These are phyloP conservation scores for Arctopsyche grandis DNA, from an alignment of 1,140 invertebrate genomes.

Conservation along the genomic window DNA sequence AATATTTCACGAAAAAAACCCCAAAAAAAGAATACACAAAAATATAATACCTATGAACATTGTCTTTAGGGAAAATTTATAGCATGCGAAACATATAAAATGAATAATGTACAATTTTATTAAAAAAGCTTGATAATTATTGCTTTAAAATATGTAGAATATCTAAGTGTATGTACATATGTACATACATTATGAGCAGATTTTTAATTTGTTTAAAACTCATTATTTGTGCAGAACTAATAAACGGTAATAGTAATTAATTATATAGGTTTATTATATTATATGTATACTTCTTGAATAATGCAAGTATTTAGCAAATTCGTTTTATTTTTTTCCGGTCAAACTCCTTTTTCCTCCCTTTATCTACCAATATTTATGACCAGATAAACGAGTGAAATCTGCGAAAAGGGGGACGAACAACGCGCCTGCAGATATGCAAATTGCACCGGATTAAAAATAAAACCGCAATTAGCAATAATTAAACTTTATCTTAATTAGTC, in stretches of 20 bases:
- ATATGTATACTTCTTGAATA: background rate
- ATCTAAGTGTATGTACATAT: too few relatives aligned
- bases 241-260: too few relatives aligned
- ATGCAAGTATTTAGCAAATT: background rate
- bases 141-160: too few relatives aligned
- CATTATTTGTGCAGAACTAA: too few relatives aligned
- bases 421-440: constrained; percentile 53
- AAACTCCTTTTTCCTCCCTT: constrained; percentile 40
- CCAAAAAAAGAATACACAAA: background rate
- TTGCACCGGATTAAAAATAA: constrained; percentile 54
- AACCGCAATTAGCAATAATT: constrained; percentile 56
- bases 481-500: constrained; percentile 56
- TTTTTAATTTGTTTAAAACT: too few relatives aligned
- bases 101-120: background rate
- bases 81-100: background rate
- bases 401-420: constrained; percentile 17
- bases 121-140: background rate
- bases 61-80: constrained; percentile 10
- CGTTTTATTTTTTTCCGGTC: background rate
- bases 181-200: too few relatives aligned
- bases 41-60: constrained; percentile 2
- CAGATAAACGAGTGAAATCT: constrained; percentile 53
- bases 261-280: too few relatives aligned
- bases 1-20: constrained; percentile 26
- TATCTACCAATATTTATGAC: constrained; percentile 54